phyloP scores from a whole-genome alignment of 2,113 vertebrate species.

The Chaetops frenatus region DNA sequence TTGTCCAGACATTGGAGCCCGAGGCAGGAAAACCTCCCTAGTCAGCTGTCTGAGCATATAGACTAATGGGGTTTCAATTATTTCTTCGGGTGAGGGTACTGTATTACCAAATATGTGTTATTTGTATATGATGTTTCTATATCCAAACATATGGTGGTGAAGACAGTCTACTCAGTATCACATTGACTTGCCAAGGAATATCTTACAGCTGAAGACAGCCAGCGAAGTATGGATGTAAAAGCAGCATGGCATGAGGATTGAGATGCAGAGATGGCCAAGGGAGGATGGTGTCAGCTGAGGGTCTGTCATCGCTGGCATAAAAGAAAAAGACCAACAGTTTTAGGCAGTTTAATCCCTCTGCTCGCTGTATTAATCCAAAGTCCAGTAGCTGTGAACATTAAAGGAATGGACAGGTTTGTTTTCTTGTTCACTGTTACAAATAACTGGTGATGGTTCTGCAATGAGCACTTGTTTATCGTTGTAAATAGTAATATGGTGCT shows the following conservation, averaged over 20 bases:
- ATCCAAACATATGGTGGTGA: neutral
- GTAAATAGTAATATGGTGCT: neutral
- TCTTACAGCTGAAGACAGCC: neutral
- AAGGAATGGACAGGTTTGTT: neutral
- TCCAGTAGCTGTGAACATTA: neutral
- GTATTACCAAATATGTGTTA: neutral
- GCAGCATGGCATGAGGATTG: neutral
- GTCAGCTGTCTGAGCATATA: constrained; percentile 39
- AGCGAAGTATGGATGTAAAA: neutral
- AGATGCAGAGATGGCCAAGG: neutral
- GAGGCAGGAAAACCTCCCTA: neutral
- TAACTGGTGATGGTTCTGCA: neutral
- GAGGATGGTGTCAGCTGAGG: neutral
- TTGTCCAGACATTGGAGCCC: constrained; percentile 23
- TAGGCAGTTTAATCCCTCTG: neutral
- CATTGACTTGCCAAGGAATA: neutral
- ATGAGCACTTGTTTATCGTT: neutral
- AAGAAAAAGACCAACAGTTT: neutral
- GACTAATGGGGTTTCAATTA: constrained; percentile 26
- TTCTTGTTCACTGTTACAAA: neutral
- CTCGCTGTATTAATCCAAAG: neutral
- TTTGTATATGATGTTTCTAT: neutral
- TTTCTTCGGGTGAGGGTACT: neutral
- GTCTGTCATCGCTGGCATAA: neutral
- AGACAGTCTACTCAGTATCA: neutral